Evolutionary conservation across 2,797 vertebrate species (phyloP).

Genomic region (Cirrhinus mrigala): DNA sequence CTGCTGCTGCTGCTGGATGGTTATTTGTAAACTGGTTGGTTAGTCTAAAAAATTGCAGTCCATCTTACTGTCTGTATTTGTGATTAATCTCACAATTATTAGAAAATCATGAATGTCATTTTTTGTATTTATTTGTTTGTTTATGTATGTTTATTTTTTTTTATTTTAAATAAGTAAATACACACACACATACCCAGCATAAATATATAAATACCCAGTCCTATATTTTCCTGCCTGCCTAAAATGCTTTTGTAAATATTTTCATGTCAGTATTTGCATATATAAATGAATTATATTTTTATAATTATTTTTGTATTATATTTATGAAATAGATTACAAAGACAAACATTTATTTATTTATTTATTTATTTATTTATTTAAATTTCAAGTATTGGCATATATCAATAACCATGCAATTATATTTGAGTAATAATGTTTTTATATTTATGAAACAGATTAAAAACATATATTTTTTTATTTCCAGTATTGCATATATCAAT

Average conservation of each 20-base stretch:
- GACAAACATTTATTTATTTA: not conserved
- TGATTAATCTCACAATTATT: not conserved
- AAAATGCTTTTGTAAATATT: not conserved
- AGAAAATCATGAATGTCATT: not conserved
- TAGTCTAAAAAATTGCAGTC: not conserved
- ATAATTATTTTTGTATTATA: not conserved
- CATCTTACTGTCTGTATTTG: not conserved
- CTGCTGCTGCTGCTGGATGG: not conserved
- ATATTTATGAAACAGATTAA: not conserved
- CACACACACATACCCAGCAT: too few relatives aligned
- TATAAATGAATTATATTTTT: not conserved
- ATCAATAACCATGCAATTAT: not conserved
- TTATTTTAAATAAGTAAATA: not conserved
- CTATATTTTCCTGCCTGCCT: not conserved
- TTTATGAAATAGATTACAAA: not conserved
- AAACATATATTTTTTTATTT: not conserved
- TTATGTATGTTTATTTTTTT: not conserved
- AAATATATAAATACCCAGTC: too few relatives aligned
- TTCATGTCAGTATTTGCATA: not conserved
- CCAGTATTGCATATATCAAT: not conserved
- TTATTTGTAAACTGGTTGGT: constrained; percentile 26
- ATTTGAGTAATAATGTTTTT: too few relatives aligned
- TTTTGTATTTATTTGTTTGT: too few relatives aligned
- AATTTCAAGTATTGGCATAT: not conserved
- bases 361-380: not conserved